A percentile compares a stretch with the other conserved stretches of the same genome.
Conservation (phyloP, 2,113 vertebrate species). For the Halichoeres trimaculatus region DNA sequence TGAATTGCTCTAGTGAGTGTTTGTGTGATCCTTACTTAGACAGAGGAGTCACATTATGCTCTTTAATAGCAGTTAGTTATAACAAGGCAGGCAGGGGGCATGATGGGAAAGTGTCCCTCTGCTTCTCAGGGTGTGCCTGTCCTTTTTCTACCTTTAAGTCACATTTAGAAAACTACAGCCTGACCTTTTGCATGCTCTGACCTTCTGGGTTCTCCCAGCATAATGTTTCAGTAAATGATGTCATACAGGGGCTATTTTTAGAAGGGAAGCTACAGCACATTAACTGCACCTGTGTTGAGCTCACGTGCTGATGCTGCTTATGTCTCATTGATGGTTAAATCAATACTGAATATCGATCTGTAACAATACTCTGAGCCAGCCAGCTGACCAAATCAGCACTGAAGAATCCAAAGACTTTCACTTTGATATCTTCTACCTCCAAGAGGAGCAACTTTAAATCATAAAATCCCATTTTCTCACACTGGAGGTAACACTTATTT, state of each 20-base stretch:
- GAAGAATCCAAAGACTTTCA: too few species aligned
- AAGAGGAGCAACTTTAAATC: too few species aligned
- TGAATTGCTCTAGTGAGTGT: conserved; percentile 19
- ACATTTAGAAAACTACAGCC: conserved; percentile 22
- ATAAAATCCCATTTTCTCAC: too few species aligned
- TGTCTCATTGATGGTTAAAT: neutral
- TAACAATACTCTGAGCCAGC: neutral
- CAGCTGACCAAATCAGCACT: too few species aligned
- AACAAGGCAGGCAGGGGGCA: conserved; percentile 32
- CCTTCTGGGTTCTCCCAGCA: conserved; percentile 52
- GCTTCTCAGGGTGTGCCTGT: neutral
- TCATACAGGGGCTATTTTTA: conserved; percentile 61
- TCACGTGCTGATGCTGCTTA: conserved; percentile 1
- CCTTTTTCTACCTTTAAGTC: too few species aligned
- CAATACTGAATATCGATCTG: neutral
- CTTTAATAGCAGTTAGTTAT: conserved; percentile 30
- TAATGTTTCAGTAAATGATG: conserved; percentile 53
- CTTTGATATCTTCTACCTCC: too few species aligned
- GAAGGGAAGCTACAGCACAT: conserved; percentile 49
- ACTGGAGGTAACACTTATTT: too few species aligned
- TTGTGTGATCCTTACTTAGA: conserved; percentile 22
- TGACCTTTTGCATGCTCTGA: conserved; percentile 38
- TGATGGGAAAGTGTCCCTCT: conserved; percentile 23
- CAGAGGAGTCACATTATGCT: conserved; percentile 1
- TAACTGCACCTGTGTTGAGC: conserved; percentile 44